Base-by-base conservation (phyloP, 23 tunicate species). In the Styela plicata region DNA sequence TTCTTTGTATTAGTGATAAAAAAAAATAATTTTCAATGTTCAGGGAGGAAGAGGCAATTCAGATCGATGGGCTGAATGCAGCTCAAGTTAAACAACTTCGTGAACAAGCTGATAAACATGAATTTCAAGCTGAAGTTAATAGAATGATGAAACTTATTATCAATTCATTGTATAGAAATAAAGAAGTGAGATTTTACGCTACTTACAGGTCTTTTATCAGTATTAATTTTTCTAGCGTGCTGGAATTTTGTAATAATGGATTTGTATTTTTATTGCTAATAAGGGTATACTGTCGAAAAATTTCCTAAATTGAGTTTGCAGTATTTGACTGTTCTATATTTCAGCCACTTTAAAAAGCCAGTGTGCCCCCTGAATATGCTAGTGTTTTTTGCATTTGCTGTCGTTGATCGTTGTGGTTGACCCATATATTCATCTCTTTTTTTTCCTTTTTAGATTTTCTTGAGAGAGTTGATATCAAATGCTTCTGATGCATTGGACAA, bases 401-500 rank as follows among this genome's bases (percentile, higher is more conserved):
- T n/a, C n/a, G n/a, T n/a, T n/a, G n/a, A n/a, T n/a, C n/a, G n/a
- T n/a, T n/a, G n/a, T n/a, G n/a, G n/a, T n/a, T n/a, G n/a, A n/a
- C n/a, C n/a, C n/a, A n/a, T n/a, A n/a, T n/a, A 28, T 66, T 25
- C 7, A 66, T 17, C 71, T 66, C 5, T 66, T 26, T 5, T 5
- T 66, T n/a, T 73, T n/a, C 18, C 32, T 23, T 44, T 76, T 23
- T 57, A 95, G 92, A 95, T 95, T 84, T 95, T 95, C 96, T 64
- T 95, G 80, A 89, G 99, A 64, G 99, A 95, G 78, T 80, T 95
- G 84, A 95, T 95, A 65, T 95, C 99, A 1, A 95, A 95, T 74
- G 68, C 99, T 26, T 95, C 99, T 63, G 99, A 95, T 90, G 99
- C 99, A 21, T 78, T 96, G 87, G 99, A 96, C 84, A 96, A 96